phyloP scores from a whole-genome alignment of 2,113 vertebrate genomes.

The Eretmochelys imbricata region DNA sequence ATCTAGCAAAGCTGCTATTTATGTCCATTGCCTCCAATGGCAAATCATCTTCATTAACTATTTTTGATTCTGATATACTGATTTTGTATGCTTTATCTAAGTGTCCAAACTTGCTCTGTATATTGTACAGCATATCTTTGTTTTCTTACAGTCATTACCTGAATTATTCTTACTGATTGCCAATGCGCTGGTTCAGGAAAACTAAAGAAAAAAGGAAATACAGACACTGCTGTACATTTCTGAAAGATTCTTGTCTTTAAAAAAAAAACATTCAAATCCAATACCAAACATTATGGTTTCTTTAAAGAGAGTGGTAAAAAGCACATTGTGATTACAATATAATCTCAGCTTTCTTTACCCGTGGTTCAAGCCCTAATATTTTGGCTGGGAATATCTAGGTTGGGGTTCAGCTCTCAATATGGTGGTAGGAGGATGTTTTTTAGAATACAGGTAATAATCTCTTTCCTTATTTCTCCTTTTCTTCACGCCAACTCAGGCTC shows the following conservation, averaged over 20 bases:
- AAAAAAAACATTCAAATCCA: not conserved
- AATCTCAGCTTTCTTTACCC: constrained; percentile 47
- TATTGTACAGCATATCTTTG: not conserved
- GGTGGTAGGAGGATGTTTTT: not conserved
- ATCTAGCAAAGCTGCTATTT: not conserved
- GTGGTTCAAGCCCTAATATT: not conserved
- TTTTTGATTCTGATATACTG: not conserved
- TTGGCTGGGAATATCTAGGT: not conserved
- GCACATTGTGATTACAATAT: not conserved
- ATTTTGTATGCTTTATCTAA: not conserved
- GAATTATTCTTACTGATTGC: not conserved
- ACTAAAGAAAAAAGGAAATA: not conserved
- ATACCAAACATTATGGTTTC: not conserved
- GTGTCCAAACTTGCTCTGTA: not conserved
- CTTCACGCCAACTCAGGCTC: constrained; percentile 1
- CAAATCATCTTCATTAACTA: not conserved
- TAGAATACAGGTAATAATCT: constrained; percentile 21
- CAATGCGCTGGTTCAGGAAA: not conserved
- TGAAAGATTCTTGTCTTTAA: constrained; percentile 10
- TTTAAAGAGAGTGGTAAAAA: constrained; percentile 21
- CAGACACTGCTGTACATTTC: not conserved
- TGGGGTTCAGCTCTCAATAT: not conserved
- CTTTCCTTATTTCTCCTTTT: constrained; percentile 5
- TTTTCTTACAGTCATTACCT: not conserved
- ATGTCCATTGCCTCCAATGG: rapidly evolving